phyloP scores from a whole-genome alignment of 2,113 vertebrate genomes.

The Paradoxurus hermaphroditus region DNA sequence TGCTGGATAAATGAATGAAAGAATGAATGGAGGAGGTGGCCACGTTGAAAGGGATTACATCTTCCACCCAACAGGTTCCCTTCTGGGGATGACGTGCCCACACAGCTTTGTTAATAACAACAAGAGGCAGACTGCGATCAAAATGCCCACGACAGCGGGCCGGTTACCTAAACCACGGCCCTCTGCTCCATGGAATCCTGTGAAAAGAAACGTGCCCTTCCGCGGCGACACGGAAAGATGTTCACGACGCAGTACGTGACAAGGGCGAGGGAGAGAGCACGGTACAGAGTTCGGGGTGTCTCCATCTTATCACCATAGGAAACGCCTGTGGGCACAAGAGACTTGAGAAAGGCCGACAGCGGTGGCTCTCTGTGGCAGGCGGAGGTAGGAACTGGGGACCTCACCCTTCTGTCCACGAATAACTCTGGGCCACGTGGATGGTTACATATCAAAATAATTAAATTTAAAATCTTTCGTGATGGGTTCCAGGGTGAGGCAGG shows the following conservation, averaged over 20 bases:
- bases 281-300: not conserved
- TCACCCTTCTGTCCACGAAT: not conserved
- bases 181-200: not conserved
- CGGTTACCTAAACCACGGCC: too few relatives aligned
- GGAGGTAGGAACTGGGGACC: too few relatives aligned
- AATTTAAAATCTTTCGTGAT: not conserved
- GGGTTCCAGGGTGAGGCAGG: not conserved
- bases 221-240: not conserved
- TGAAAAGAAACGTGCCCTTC: not conserved
- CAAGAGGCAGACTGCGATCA: not conserved
- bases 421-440: not conserved
- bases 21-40: too few relatives aligned
- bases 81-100: not conserved
- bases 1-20: not conserved
- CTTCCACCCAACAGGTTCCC: not conserved
- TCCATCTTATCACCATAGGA: accelerated
- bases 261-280: not conserved
- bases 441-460: not conserved
- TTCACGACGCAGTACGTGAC: not conserved
- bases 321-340: accelerated
- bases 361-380: not conserved
- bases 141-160: not conserved
- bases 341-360: accelerated
- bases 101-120: not conserved
- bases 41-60: not conserved